Percentiles rank a stretch among this genome's conserved stretches.
phyloP scores from a whole-genome alignment of 2,888 invertebrate species.

The Villa cingulata region DNA sequence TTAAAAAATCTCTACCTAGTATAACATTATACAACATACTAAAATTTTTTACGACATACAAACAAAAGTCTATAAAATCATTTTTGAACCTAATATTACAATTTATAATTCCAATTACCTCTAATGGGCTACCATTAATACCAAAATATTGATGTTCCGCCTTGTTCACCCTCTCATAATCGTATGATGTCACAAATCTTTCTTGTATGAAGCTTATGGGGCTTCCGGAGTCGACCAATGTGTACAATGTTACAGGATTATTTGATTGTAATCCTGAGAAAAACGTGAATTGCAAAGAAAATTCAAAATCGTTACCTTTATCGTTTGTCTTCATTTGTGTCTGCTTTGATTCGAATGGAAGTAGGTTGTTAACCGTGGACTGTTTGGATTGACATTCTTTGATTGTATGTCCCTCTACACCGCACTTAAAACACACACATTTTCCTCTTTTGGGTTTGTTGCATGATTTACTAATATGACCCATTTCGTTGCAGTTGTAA shows the following conservation, averaged over 20 bases:
- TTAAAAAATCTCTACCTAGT: background rate
- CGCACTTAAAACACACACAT: background rate
- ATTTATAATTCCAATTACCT: background rate
- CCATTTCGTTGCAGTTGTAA: background rate
- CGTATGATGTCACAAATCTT: background rate
- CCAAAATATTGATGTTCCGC: background rate
- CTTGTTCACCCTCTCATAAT: background rate
- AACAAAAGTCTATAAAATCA: background rate
- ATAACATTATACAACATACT: slow-evolving; percentile 1
- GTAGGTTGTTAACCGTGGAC: background rate
- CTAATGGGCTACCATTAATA: slow-evolving; percentile 1
- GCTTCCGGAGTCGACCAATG: background rate
- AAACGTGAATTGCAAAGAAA: background rate
- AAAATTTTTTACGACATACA: background rate
- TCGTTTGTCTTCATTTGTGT: background rate
- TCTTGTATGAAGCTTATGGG: slow-evolving; percentile 3
- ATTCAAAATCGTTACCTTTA: background rate
- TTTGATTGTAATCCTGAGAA: background rate
- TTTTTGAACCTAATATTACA: background rate
- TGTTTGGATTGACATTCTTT: background rate
- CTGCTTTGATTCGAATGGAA: background rate
- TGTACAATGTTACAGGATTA: background rate
- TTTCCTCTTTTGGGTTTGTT: background rate
- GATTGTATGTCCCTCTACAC: background rate
- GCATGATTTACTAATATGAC: background rate